phyloP scores from a whole-genome alignment of 2,797 vertebrate genomes.

The Poecilia gillii region DNA sequence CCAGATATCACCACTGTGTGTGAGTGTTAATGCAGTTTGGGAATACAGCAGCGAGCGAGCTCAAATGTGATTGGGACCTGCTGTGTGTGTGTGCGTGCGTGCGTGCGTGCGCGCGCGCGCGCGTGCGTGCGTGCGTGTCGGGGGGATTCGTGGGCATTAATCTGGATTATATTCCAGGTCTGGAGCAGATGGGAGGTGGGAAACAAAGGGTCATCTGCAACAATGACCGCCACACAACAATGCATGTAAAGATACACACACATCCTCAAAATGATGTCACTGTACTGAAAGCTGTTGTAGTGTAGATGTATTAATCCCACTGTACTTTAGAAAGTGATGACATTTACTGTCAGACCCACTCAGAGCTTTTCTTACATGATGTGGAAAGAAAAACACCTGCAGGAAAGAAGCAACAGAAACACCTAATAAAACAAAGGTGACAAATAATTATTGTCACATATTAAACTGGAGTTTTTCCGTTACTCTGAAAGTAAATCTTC shows the following conservation, averaged over 20 bases:
- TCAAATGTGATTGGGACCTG: conserved; percentile 38
- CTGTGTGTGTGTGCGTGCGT: conserved; percentile 38
- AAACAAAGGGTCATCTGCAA: conserved; percentile 45
- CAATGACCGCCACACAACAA: conserved; percentile 30
- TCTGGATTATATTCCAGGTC: conserved; percentile 80
- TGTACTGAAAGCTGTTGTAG: neutral
- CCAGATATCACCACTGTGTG: conserved; percentile 66
- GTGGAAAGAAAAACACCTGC: neutral
- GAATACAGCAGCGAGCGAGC: conserved; percentile 36
- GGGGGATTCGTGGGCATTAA: conserved; percentile 64
- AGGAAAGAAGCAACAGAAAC: neutral
- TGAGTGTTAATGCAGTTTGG: conserved; percentile 26
- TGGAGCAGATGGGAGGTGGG: conserved; percentile 71
- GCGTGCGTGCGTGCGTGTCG: conserved; percentile 29
- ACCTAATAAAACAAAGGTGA: neutral
- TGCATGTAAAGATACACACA: neutral
- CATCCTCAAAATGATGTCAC: neutral
- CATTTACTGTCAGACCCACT: too few relatives aligned
- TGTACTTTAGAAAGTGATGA: neutral
- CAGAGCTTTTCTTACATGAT: neutral
- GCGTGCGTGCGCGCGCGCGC: conserved; percentile 26
- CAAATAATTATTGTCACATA: neutral
- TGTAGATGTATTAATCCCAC: neutral
- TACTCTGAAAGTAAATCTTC: neutral
- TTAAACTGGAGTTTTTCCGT: neutral